These are phyloP conservation scores for Chrysolina haemoptera DNA, from an alignment of 2,888 invertebrate genomes.

Conservation along the genomic window DNA sequence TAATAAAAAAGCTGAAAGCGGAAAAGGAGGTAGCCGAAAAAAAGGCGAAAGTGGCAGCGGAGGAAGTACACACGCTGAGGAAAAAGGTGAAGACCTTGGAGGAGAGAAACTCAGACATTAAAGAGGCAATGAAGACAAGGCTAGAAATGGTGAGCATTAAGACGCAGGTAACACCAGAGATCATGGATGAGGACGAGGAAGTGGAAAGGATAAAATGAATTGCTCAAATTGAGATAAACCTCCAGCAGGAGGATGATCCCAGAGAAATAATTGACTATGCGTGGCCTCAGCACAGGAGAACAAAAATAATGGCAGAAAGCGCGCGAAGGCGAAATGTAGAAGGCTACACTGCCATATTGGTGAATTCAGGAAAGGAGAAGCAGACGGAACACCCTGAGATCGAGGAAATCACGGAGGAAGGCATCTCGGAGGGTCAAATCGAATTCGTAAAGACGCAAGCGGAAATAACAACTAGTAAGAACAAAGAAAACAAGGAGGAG, in stretches of 20 bases:
- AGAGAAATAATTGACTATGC: conserved; percentile 8
- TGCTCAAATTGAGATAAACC: neutral
- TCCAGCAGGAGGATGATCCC: neutral
- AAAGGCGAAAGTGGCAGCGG: neutral
- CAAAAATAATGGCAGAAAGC: neutral
- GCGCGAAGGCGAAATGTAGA: neutral
- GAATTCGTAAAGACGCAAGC: conserved; percentile 15
- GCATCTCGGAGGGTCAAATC: neutral
- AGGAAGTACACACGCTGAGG: neutral
- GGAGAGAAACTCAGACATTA: neutral
- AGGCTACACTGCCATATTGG: neutral
- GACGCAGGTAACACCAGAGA: conserved; percentile 14
- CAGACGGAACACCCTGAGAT: conserved; percentile 13
- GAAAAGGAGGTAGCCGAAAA: too few relatives aligned
- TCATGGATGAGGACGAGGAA: conserved; percentile 17
- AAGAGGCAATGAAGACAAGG: neutral
- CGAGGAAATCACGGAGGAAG: neutral
- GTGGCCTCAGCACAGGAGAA: neutral
- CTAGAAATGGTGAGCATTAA: neutral
- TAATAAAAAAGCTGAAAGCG: too few relatives aligned
- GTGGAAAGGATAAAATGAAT: neutral
- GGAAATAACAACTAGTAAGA: conserved; percentile 7
- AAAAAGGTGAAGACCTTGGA: neutral
- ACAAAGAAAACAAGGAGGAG: neutral
- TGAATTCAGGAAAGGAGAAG: neutral